A percentile compares a stretch with the other conserved stretches of the same genome.
Evolutionary conservation across 2,113 vertebrate genomes (phyloP).

Genomic region (Caranx melampygus): DNA sequence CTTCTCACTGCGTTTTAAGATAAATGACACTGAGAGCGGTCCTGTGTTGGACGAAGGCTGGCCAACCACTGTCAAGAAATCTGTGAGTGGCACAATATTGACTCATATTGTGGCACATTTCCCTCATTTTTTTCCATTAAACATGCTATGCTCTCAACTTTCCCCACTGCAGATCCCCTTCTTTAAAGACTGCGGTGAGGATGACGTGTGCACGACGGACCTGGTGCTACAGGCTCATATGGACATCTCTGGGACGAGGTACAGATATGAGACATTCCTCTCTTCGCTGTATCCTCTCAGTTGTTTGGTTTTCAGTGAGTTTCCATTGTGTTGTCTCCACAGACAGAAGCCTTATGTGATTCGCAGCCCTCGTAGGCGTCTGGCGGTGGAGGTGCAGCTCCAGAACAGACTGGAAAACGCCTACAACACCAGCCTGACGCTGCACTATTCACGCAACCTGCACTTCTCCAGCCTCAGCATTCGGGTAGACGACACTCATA

Average conservation of each 20-base stretch:
- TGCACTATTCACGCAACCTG: slow-evolving; percentile 91
- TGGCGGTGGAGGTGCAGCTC: slow-evolving; percentile 86
- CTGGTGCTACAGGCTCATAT: slow-evolving; percentile 87
- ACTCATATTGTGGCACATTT: background rate
- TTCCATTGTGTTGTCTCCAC: slow-evolving; percentile 28
- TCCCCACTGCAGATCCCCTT: slow-evolving; percentile 88
- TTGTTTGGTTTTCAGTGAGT: background rate
- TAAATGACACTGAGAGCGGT: slow-evolving; percentile 85
- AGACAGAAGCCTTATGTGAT: slow-evolving; percentile 90
- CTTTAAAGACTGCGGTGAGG: slow-evolving; percentile 96
- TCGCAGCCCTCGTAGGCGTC: slow-evolving; percentile 84
- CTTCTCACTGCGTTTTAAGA: slow-evolving; percentile 87
- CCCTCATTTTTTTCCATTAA: background rate
- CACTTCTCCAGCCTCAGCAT: slow-evolving; percentile 91
- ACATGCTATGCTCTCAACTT: background rate
- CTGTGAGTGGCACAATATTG: slow-evolving; percentile 81
- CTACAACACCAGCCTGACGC: slow-evolving; percentile 91
- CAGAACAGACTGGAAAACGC: slow-evolving; percentile 93
- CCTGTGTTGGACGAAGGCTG: slow-evolving; percentile 90
- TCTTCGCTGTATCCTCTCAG: background rate
- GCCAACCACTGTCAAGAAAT: slow-evolving; percentile 84
- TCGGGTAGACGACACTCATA: slow-evolving; percentile 78
- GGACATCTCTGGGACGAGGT: slow-evolving; percentile 91
- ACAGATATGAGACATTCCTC: background rate
- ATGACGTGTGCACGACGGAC: slow-evolving; percentile 90